phyloP scores from a whole-genome alignment of 2,797 vertebrate species.

The Channa striata region DNA sequence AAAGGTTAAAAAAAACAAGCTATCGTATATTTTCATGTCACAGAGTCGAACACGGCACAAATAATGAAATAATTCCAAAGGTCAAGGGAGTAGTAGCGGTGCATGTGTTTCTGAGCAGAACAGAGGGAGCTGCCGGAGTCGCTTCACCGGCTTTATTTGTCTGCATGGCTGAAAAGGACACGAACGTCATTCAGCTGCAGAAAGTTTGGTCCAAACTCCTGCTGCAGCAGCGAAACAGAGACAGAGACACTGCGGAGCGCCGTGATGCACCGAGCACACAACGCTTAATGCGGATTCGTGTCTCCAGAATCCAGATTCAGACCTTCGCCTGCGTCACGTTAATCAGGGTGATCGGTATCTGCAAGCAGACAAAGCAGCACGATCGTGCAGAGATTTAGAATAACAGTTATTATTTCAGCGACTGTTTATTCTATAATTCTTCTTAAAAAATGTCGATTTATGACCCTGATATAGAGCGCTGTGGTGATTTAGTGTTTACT shows the following conservation, averaged over 20 bases:
- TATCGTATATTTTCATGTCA: background rate
- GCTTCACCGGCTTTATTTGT: slow-evolving; percentile 13
- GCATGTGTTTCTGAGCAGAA: slow-evolving; percentile 15
- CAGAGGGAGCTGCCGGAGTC: background rate
- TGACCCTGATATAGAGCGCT: too few relatives aligned
- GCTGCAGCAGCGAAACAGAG: background rate
- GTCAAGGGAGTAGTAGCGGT: slow-evolving; percentile 19
- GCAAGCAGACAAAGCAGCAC: too few relatives aligned
- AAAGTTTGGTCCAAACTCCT: slow-evolving; percentile 14
- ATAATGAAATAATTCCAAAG: slow-evolving; percentile 27
- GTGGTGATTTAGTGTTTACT: too few relatives aligned
- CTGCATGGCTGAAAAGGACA: slow-evolving; percentile 42
- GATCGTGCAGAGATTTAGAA: too few relatives aligned
- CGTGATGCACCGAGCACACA: background rate
- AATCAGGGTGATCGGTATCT: too few relatives aligned
- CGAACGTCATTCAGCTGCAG: slow-evolving; percentile 16
- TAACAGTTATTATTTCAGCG: too few relatives aligned
- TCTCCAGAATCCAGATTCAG: too few relatives aligned
- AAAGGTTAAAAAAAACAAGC: too few relatives aligned
- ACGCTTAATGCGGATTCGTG: too few relatives aligned
- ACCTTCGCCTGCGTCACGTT: too few relatives aligned
- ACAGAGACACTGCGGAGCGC: background rate
- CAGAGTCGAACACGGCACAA: background rate
- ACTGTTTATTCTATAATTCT: too few relatives aligned
- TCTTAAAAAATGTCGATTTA: too few relatives aligned